Conservation (phyloP, 2,888 invertebrate genomes). For the Sceliomorpha sp. region DNA sequence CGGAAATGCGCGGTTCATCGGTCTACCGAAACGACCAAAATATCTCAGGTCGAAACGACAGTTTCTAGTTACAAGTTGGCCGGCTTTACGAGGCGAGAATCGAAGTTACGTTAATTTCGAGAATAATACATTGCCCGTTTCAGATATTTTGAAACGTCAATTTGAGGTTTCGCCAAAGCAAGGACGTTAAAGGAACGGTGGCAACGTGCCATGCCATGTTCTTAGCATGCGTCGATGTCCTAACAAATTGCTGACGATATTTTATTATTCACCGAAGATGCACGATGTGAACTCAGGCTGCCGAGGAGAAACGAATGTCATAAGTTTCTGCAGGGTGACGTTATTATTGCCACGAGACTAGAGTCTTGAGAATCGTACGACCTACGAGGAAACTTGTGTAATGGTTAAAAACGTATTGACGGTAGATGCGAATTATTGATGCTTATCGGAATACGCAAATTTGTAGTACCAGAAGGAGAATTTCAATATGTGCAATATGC, state of each 20-base stretch:
- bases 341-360: too few relatives aligned
- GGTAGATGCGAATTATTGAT: too few relatives aligned
- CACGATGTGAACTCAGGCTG: background rate
- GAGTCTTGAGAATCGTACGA: too few relatives aligned
- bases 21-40: conserved; percentile 22
- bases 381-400: too few relatives aligned
- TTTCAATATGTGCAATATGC: too few relatives aligned
- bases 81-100: conserved; percentile 19
- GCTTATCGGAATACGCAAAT: too few relatives aligned
- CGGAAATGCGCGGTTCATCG: conserved; percentile 27
- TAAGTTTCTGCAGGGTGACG: conserved; percentile 11
- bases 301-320: conserved; percentile 10
- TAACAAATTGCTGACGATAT: conserved; percentile 13
- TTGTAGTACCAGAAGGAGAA: too few relatives aligned
- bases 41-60: conserved; percentile 24
- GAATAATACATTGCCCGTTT: conserved; percentile 17
- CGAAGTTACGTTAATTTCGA: conserved; percentile 19
- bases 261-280: conserved; percentile 16
- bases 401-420: too few relatives aligned
- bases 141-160: conserved; percentile 15
- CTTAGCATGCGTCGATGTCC: conserved; percentile 9
- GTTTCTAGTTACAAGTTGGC: conserved; percentile 23
- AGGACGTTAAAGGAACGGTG: conserved; percentile 2
- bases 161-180: conserved; percentile 10
- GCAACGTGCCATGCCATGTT: conserved; percentile 6